A percentile compares a stretch with the other conserved stretches of the same genome.
phyloP scores from a whole-genome alignment of 2,888 invertebrate species.

The Pollenia griseotomentosa region DNA sequence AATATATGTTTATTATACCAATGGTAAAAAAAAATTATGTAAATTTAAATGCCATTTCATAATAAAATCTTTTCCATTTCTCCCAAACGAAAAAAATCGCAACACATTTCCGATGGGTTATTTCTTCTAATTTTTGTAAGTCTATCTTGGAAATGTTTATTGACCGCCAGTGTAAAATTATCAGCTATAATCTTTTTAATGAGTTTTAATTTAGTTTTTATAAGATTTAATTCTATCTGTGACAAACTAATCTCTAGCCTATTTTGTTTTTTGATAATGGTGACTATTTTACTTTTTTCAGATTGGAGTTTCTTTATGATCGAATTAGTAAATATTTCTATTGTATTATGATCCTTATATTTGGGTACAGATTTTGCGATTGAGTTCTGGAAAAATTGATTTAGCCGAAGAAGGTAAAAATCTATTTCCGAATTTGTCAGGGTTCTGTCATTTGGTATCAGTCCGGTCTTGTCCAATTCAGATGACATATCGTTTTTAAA shows the following conservation, averaged over 20 bases:
- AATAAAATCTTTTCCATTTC: too few relatives aligned
- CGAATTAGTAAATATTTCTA: neutral
- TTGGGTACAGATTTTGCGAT: neutral
- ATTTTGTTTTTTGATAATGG: conserved; percentile 15
- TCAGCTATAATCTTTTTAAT: too few relatives aligned
- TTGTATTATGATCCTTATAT: neutral
- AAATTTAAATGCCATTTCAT: too few relatives aligned
- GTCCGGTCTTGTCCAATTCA: neutral
- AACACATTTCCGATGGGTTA: too few relatives aligned
- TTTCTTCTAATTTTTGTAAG: neutral
- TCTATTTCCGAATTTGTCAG: conserved; percentile 24
- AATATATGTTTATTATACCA: too few relatives aligned
- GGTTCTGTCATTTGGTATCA: conserved; percentile 10
- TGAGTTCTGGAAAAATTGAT: neutral
- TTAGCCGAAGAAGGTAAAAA: neutral
- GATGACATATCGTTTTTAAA: neutral
- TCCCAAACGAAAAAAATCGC: too few relatives aligned
- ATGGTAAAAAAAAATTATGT: too few relatives aligned
- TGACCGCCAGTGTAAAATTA: too few relatives aligned
- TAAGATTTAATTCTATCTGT: neutral
- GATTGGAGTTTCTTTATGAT: conserved; percentile 3
- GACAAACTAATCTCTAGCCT: conserved; percentile 3
- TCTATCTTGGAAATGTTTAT: too few relatives aligned
- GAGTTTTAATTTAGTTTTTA: neutral
- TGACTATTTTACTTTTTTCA: conserved; percentile 7